Base-by-base conservation (phyloP, 2,888 invertebrate genomes). In the Dioctria rufipes region DNA sequence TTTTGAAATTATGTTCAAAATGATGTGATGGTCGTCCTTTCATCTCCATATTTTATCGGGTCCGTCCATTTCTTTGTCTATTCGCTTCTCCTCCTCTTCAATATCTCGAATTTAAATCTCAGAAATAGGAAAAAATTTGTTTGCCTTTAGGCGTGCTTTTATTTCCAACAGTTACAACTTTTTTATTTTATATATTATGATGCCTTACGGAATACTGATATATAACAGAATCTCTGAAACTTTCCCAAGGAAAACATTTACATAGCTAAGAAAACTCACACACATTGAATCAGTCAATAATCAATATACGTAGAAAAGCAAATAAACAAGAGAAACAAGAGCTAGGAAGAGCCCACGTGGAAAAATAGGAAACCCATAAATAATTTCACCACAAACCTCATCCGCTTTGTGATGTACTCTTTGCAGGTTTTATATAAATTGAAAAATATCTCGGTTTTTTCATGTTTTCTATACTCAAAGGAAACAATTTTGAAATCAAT, bases 401-500 rank as follows among this genome's bases (percentile, higher is more conserved):
- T 13, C 11, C n/a, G 58, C 25, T 11, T 5, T 25, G 11, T 5
- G 25, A 13, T 8, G 58, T 5, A 11, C 8, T 51, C 51, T 13
- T 58, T 58, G 2, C 25, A 58, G 5, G n/a, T 5, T 13, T 3
- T 5, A 11, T 13, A 58, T 8, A 25, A 58, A 58, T 25, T 25
- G 25, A 58, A n/a, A n/a, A 25, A 25, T 58, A 5, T 13, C 8
- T 5, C 11, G 5, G 11, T 58, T n/a, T 58, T 58, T 58, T 58
- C 11, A 5, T 58, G 58, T 58, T 58, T 13, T 58, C n/a, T 13
- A 58, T 58, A 25, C 25, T 58, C 25, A n/a, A 58, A 25, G n/a
- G 25, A 58, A 58, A 58, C n/a, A 58, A 5, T 58, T 58, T 58
- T 4, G 58, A 58, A 58, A 58, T 58, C 58, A 58, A 58, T 58